phyloP scores from a whole-genome alignment of 37 sponge, comb jelly and placozoan species.

The Beroe ovata region DNA sequence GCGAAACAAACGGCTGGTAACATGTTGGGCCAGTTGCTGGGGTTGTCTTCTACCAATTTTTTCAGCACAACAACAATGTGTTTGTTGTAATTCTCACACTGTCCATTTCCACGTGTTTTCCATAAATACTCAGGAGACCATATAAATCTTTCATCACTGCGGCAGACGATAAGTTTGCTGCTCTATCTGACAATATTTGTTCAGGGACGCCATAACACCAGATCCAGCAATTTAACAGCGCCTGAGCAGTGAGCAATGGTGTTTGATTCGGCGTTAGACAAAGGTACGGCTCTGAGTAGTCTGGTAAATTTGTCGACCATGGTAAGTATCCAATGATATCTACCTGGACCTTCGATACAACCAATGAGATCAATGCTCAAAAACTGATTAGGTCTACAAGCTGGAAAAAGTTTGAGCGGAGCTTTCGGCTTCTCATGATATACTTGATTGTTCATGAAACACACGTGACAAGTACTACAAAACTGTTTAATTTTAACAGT shows the following conservation, averaged over 20 bases:
- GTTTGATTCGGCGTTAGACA: background rate
- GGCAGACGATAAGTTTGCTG: background rate
- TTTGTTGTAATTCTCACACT: constrained; percentile 48
- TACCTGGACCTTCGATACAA: background rate
- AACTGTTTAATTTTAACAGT: background rate
- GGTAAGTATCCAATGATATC: background rate
- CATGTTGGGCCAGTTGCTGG: background rate
- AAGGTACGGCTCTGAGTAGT: background rate
- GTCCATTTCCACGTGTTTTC: constrained; percentile 1
- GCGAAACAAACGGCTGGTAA: background rate
- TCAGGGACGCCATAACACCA: background rate
- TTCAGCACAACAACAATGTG: constrained; percentile 4
- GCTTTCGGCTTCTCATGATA: background rate
- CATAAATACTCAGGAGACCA: background rate
- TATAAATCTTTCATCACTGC: background rate
- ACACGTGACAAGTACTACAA: background rate
- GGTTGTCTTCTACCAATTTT: constrained; percentile 13
- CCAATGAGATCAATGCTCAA: background rate
- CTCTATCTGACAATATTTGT: constrained; percentile 26
- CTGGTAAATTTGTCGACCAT: background rate
- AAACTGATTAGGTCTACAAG: background rate
- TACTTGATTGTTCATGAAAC: background rate
- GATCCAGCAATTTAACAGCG: background rate
- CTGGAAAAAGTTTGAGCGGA: background rate
- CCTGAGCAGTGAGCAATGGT: background rate